Percentiles rank a stretch among this genome's conserved stretches.
Conservation (phyloP, 2,888 invertebrate genomes). For the Pseudococcus viburni region DNA sequence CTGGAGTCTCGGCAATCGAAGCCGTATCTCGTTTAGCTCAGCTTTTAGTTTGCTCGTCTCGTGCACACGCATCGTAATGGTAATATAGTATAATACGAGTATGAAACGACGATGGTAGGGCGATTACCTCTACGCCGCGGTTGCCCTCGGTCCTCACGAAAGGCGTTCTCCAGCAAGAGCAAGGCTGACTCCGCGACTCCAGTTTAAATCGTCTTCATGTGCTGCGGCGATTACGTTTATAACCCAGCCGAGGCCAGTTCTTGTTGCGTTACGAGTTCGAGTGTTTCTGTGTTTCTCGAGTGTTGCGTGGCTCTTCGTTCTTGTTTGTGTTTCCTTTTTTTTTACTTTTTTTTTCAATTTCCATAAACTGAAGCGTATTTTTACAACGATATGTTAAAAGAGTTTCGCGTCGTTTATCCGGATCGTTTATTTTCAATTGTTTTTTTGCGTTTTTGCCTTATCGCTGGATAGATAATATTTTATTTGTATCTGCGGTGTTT, state of each 20-base stretch:
- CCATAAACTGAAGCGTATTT: not conserved
- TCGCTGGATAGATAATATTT: not conserved
- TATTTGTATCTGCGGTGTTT: not conserved
- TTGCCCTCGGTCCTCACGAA: not conserved
- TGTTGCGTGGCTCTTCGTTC: not conserved
- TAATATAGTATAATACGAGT: not conserved
- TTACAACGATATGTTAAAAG: not conserved
- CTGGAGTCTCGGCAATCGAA: not conserved
- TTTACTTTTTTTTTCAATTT: not conserved
- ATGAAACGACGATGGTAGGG: not conserved
- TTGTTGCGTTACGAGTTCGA: not conserved
- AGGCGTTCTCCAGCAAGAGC: slow-evolving; percentile 36
- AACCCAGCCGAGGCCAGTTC: not conserved
- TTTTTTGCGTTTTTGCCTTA: not conserved
- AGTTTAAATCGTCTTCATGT: slow-evolving; percentile 48
- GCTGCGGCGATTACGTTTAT: not conserved
- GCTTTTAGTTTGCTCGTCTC: not conserved
- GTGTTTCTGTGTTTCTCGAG: slow-evolving; percentile 11
- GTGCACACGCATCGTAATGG: not conserved
- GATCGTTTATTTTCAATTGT: not conserved
- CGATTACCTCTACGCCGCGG: not conserved
- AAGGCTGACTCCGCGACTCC: slow-evolving; percentile 20
- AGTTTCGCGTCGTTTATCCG: not conserved
- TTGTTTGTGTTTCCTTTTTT: not conserved
- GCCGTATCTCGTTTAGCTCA: not conserved